Base-by-base conservation (phyloP, 2,888 invertebrate species). In the Liodrosophila aerea region DNA sequence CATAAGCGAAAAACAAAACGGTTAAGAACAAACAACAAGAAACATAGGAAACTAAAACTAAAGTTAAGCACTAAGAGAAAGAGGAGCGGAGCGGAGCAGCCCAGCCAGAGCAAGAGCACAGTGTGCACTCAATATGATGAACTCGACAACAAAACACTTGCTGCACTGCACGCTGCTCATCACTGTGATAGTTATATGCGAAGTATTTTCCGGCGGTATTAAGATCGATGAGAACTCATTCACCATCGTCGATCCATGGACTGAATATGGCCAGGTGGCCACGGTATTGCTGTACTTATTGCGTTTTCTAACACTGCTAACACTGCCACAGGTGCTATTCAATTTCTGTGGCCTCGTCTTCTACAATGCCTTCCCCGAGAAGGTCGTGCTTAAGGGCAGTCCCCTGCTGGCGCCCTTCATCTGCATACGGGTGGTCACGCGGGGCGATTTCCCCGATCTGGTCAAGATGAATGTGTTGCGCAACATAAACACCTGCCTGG, bases 301-400 rank as follows among this genome's bases (percentile, higher is more conserved):
- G 74, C 92, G 97, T 76, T 92, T 95, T 62, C 91, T 97, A 45
- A 95, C 96, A 50, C 93, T 97, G 86, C 92, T 97, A 51, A 96
- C 97, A 52, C 91, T 97, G 87, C 97, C 97, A 15, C 96, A 97
- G 92, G 96, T 96, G 70, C 85, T 97, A 46, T 96, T 96, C 89
- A 90, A 90, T 73, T 96, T 97, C 90, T 92, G 94, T 72, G 97
- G 98, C 40, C 91, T 98, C 65, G 93, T 95, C 56, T 92, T 96
- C 73, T 98, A 97, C 90, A 98, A 98, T 91, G 96, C 97, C 69
- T 98, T 98, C 89, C 97, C 97, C 49, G 97, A 97, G 76, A 96
- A 96, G 91, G 95, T 97, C 2, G 92, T 93, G 70, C 91, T 96
- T 30, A 97, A 97, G 90, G 96, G 97, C 12, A 97, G 97, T 5